These are phyloP conservation scores for Sebastolobus altivelis DNA, from an alignment of 2,797 vertebrate genomes.

Conservation along the genomic window DNA sequence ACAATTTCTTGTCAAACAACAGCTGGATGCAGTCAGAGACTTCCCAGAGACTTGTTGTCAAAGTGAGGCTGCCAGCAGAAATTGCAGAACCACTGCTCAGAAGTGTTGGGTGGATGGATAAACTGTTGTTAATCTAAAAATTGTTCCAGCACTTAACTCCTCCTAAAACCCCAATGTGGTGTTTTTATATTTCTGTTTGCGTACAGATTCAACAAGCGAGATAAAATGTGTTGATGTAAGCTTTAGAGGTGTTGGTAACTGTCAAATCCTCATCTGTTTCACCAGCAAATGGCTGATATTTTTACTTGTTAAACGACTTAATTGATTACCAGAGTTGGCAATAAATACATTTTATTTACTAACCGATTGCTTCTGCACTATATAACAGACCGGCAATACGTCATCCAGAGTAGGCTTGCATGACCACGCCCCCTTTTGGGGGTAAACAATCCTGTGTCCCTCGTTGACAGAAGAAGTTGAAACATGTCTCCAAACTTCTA, in stretches of 20 bases:
- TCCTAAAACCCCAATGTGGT: background rate
- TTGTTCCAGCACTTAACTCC: background rate
- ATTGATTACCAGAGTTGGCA: background rate
- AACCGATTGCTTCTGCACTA: background rate
- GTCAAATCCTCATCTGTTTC: background rate
- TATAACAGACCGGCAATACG: no score
- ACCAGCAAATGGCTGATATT: background rate
- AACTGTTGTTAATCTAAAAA: background rate
- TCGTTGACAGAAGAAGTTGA: no score
- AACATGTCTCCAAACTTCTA: no score
- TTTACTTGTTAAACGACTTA: background rate
- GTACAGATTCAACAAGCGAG: background rate
- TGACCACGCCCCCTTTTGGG: background rate
- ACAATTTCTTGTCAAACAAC: background rate
- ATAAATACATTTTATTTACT: background rate
- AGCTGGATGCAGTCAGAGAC: background rate
- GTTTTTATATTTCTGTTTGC: background rate
- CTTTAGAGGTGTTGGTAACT: background rate
- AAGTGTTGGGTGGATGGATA: background rate
- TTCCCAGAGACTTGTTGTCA: background rate
- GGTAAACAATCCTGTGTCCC: background rate
- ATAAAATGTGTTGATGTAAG: background rate
- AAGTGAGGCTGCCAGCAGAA: background rate
- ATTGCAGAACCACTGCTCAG: background rate
- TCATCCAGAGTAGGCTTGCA: background rate